These are phyloP conservation scores for Andrena fulva DNA, from an alignment of 2,888 invertebrate species.

Conservation along the genomic window DNA sequence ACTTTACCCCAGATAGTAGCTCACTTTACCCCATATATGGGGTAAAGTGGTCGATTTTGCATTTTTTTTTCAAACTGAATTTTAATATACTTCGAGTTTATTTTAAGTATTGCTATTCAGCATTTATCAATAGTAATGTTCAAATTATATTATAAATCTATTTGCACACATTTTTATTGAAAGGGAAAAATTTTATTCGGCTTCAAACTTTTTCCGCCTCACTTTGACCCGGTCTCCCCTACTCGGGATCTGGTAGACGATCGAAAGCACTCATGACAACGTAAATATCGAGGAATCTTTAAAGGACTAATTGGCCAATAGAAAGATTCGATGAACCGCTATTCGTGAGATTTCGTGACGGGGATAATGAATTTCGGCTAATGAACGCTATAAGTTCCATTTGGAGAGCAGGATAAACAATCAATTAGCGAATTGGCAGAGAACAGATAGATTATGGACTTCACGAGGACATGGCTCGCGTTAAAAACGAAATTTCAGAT, in stretches of 20 bases:
- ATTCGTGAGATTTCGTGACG: not conserved
- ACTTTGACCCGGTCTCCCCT: too few species aligned
- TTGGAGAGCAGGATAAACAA: not conserved
- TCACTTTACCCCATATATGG: too few species aligned
- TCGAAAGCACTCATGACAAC: not conserved
- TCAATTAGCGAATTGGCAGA: not conserved
- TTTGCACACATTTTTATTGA: too few species aligned
- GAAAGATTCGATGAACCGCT: not conserved
- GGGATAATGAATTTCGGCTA: not conserved
- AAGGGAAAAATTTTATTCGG: too few species aligned
- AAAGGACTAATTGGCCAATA: not conserved
- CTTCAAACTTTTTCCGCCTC: too few species aligned
- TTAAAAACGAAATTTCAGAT: slow-evolving; percentile 36
- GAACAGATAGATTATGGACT: not conserved
- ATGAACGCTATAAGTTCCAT: slow-evolving; percentile 13
- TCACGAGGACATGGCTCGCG: not conserved
- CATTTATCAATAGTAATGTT: too few species aligned
- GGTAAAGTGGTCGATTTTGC: too few species aligned
- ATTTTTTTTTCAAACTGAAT: too few species aligned
- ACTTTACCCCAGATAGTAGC: too few species aligned
- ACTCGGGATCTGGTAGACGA: slow-evolving; percentile 1
- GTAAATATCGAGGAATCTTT: slow-evolving; percentile 4
- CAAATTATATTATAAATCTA: too few species aligned
- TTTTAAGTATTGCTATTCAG: too few species aligned
- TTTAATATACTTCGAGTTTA: too few species aligned